A percentile compares a stretch with the other conserved stretches of the same genome.
Evolutionary conservation across 1,140 invertebrate genomes (phyloP).

Genomic region (Spodoptera frugiperda): DNA sequence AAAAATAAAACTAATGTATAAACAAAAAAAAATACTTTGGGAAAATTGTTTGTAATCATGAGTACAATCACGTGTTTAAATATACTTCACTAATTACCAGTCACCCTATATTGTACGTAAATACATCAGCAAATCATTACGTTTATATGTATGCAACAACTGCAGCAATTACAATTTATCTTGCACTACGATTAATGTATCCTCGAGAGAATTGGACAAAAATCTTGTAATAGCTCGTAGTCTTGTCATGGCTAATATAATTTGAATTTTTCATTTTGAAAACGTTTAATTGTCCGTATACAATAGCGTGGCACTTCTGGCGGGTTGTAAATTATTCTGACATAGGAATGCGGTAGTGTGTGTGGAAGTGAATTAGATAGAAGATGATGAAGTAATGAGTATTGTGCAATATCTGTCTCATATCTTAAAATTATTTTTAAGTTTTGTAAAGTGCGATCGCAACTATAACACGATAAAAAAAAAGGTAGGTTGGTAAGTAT

Average conservation of each 20-base stretch:
- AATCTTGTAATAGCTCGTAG: neutral
- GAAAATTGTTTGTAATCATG: too few species aligned
- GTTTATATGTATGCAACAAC: neutral
- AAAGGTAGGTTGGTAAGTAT: too few species aligned
- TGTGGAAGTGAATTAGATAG: neutral
- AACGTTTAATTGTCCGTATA: constrained; percentile 22
- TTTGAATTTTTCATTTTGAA: neutral
- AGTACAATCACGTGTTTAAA: too few species aligned
- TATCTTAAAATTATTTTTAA: too few species aligned
- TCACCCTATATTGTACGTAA: too few species aligned
- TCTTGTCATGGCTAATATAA: neutral
- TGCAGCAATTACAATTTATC: neutral
- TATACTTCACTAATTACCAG: too few species aligned
- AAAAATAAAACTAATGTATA: too few species aligned
- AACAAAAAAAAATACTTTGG: too few species aligned
- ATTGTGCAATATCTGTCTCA: neutral
- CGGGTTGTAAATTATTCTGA: neutral
- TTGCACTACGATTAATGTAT: constrained; percentile 11
- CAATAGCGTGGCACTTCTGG: neutral
- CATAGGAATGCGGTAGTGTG: neutral
- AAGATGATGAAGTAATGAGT: neutral
- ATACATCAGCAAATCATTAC: too few species aligned
- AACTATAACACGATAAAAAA: too few species aligned
- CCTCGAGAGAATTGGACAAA: neutral
- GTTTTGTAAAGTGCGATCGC: too few species aligned